Percentiles rank a stretch among this genome's conserved stretches.
Evolutionary conservation across 2,113 vertebrate genomes (phyloP).

Genomic region (Nesoenas mayeri): DNA sequence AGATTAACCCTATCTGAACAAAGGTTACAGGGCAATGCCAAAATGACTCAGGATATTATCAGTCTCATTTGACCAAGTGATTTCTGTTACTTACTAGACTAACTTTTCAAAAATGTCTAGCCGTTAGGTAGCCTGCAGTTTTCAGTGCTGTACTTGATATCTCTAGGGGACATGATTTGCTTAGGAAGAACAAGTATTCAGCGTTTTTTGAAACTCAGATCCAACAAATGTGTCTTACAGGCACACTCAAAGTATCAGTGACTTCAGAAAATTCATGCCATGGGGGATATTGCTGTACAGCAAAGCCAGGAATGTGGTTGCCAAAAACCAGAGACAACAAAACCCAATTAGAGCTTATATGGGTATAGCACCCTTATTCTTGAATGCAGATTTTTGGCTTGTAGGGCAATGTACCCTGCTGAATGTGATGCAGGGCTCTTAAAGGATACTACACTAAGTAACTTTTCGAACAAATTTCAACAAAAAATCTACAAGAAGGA

Average conservation of each 20-base stretch:
- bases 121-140: neutral
- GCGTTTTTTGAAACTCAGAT: neutral
- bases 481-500: neutral
- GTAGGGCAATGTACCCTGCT: neutral
- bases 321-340: neutral
- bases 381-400: neutral
- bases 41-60: neutral
- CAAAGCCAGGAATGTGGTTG: neutral
- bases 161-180: neutral
- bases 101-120: neutral
- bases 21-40: neutral
- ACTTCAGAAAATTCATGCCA: neutral
- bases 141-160: neutral
- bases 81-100: neutral
- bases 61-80: neutral
- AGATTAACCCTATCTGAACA: neutral
- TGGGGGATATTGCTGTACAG: neutral
- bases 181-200: neutral
- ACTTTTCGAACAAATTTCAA: neutral
- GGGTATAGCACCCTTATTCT: neutral
- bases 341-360: neutral
- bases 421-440: neutral
- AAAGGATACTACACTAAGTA: neutral
- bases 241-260: neutral
- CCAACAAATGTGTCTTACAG: accelerated